These are phyloP conservation scores for Nomada ferruginata DNA, from an alignment of 2,888 invertebrate genomes.

Conservation along the genomic window DNA sequence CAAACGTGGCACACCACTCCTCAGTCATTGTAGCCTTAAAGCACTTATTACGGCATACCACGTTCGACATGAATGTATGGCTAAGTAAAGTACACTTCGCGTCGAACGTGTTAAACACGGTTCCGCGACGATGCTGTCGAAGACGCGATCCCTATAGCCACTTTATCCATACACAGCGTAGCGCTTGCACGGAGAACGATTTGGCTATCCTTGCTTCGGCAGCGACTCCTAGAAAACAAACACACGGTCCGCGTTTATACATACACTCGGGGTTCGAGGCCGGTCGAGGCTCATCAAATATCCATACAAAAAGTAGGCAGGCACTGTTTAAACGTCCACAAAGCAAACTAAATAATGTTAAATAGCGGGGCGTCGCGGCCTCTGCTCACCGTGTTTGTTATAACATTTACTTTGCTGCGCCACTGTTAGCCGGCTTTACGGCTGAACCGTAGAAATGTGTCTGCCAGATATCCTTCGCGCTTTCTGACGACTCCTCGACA, in stretches of 20 bases:
- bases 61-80: not conserved
- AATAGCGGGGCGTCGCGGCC: slow-evolving; percentile 81
- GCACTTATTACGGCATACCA: too few relatives aligned
- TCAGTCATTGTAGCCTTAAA: too few relatives aligned
- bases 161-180: not conserved
- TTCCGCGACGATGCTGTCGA: not conserved
- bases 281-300: slow-evolving; percentile 77
- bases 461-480: slow-evolving; percentile 81
- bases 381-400: slow-evolving; percentile 80
- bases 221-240: slow-evolving; percentile 79
- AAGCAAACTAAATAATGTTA: slow-evolving; percentile 83
- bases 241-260: slow-evolving; percentile 72
- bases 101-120: not conserved
- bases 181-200: slow-evolving; percentile 39
- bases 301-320: slow-evolving; percentile 78
- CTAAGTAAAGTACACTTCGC: not conserved
- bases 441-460: slow-evolving; percentile 78
- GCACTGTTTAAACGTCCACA: slow-evolving; percentile 82
- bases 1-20: too few relatives aligned
- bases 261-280: slow-evolving; percentile 61
- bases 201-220: slow-evolving; percentile 60
- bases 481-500: slow-evolving; percentile 73
- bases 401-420: slow-evolving; percentile 82
- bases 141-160: slow-evolving; percentile 1
- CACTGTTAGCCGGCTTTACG: slow-evolving; percentile 80